A percentile compares a stretch with the other conserved stretches of the same genome.
Conservation (phyloP, 2,888 invertebrate species). For the Drosophila affinis region DNA sequence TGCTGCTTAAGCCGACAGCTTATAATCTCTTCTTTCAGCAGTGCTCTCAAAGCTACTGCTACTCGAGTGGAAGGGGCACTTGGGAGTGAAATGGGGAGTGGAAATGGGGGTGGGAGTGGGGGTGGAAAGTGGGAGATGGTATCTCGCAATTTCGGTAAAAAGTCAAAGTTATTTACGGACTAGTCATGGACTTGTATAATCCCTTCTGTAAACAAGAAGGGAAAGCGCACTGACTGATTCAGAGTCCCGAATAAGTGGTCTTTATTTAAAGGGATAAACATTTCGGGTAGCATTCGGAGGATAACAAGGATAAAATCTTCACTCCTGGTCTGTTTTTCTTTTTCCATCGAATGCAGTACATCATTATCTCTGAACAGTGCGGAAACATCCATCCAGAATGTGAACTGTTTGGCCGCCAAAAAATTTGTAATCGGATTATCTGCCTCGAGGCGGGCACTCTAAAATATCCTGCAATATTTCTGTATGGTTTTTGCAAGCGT, state of each 20-base stretch:
- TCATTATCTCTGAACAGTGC: no score
- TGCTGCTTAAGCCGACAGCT: conserved; percentile 21
- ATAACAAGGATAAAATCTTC: neutral
- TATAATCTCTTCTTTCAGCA: conserved; percentile 22
- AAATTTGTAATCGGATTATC: no score
- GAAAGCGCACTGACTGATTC: neutral
- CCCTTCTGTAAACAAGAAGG: neutral
- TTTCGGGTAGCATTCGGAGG: neutral
- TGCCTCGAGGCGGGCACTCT: no score
- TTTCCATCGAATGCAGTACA: no score
- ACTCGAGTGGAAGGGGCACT: no score
- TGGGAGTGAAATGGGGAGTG: no score
- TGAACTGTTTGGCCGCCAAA: no score
- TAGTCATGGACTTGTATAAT: conserved; percentile 17
- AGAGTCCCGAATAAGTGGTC: neutral
- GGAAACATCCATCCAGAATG: no score
- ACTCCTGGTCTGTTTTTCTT: no score
- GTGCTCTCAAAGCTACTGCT: neutral
- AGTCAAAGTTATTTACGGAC: conserved; percentile 31
- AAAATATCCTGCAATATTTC: no score
- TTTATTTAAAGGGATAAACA: neutral
- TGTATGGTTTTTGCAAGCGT: no score
- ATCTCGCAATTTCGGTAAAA: neutral
- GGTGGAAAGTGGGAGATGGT: neutral
- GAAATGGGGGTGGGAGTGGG: fast-evolving